Conservation (phyloP, 2,797 vertebrate genomes). For the Hyperoplus lanceolatus region DNA sequence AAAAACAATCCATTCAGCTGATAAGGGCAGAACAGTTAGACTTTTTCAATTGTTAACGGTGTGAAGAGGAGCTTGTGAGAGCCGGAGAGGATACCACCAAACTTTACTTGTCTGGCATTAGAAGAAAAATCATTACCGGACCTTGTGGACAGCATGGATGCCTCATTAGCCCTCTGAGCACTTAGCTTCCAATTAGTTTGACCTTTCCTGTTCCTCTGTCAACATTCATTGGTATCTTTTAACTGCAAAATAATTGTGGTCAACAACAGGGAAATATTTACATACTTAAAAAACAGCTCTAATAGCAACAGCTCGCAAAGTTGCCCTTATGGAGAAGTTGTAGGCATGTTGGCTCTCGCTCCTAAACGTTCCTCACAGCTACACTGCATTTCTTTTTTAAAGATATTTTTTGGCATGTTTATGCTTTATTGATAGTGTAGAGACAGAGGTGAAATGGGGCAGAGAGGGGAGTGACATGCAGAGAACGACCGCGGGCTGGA, state of each 20-base stretch:
- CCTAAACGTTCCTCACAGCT: too few species aligned
- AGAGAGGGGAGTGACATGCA: too few species aligned
- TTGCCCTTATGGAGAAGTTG: too few species aligned
- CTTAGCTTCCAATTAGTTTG: slow-evolving; percentile 38
- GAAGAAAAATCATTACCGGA: slow-evolving; percentile 26
- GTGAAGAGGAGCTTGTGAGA: slow-evolving; percentile 10
- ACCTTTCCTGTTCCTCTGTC: slow-evolving; percentile 36
- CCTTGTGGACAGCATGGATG: slow-evolving; percentile 35
- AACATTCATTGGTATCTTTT: slow-evolving; percentile 4
- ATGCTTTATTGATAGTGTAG: too few species aligned
- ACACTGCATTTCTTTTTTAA: too few species aligned
- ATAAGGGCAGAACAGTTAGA: neutral
- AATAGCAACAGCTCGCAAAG: too few species aligned
- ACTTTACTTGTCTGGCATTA: slow-evolving; percentile 18
- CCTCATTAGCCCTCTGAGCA: slow-evolving; percentile 16
- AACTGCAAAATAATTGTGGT: slow-evolving; percentile 17
- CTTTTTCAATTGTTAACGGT: slow-evolving; percentile 20
- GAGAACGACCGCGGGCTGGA: too few species aligned
- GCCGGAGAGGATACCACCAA: slow-evolving; percentile 4
- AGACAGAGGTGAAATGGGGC: too few species aligned
- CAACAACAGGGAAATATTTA: slow-evolving; percentile 3
- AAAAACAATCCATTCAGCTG: neutral
- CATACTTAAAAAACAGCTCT: too few species aligned
- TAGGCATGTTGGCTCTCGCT: too few species aligned
- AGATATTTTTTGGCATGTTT: too few species aligned